A percentile compares a stretch with the other conserved stretches of the same genome.
phyloP scores from a whole-genome alignment of 2,888 invertebrate species.

The Idaea straminata region DNA sequence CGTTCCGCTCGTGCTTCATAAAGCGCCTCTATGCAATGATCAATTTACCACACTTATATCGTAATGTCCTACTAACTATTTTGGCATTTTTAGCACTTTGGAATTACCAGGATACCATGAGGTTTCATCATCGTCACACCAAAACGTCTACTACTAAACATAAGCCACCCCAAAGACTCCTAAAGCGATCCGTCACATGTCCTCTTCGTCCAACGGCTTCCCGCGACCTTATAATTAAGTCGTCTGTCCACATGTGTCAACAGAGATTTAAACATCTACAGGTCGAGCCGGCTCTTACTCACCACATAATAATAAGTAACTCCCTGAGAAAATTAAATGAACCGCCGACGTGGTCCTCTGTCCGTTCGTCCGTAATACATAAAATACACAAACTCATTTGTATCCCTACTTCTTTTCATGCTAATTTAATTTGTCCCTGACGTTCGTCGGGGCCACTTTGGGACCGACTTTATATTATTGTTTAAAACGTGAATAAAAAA shows the following conservation, averaged over 20 bases:
- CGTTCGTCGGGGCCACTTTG: slow-evolving; percentile 25
- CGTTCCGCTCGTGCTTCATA: too few relatives aligned
- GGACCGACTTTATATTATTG: slow-evolving; percentile 31
- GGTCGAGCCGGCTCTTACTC: slow-evolving; percentile 22
- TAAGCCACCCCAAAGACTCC: slow-evolving; percentile 19
- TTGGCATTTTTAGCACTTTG: not conserved
- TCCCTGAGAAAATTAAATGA: slow-evolving; percentile 43
- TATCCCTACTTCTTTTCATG: slow-evolving; percentile 45
- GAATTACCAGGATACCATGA: slow-evolving; percentile 2
- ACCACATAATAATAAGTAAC: slow-evolving; percentile 32
- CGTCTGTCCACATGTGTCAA: not conserved
- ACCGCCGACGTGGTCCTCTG: slow-evolving; percentile 24
- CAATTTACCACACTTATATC: too few relatives aligned
- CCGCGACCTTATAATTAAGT: too few relatives aligned
- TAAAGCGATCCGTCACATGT: too few relatives aligned
- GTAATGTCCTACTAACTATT: too few relatives aligned
- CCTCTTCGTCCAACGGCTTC: too few relatives aligned
- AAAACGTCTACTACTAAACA: slow-evolving; percentile 24
- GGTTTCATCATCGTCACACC: slow-evolving; percentile 28
- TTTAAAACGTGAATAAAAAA: slow-evolving; percentile 17
- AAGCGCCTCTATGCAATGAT: too few relatives aligned
- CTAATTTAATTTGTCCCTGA: slow-evolving; percentile 51
- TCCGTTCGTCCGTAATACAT: slow-evolving; percentile 28
- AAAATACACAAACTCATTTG: slow-evolving; percentile 47
- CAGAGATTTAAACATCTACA: slow-evolving; percentile 28